phyloP scores from a whole-genome alignment of 2,797 vertebrate genomes.

The Danio albolineatus region DNA sequence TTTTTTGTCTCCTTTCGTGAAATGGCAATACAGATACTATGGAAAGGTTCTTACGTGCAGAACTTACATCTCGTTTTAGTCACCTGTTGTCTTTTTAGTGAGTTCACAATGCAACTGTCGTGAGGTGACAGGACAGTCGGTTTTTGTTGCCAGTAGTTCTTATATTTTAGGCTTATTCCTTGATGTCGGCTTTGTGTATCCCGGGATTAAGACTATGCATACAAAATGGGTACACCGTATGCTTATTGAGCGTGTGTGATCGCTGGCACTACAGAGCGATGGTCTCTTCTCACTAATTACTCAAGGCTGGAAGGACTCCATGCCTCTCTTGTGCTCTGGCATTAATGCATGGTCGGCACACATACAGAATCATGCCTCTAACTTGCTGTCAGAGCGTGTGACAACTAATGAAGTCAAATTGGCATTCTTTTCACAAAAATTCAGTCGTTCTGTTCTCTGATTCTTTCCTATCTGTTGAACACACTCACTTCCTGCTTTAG shows the following conservation, averaged over 20 bases:
- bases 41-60: too few relatives aligned
- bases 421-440: not conserved
- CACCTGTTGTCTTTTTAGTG: too few relatives aligned
- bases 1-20: too few relatives aligned
- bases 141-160: too few relatives aligned
- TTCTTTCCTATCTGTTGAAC: not conserved
- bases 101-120: too few relatives aligned
- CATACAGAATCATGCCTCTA: not conserved
- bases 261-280: slow-evolving; percentile 15
- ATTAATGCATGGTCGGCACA: not conserved
- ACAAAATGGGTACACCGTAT: too few relatives aligned
- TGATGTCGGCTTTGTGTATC: too few relatives aligned
- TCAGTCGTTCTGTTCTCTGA: not conserved
- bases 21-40: too few relatives aligned
- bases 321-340: not conserved
- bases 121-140: too few relatives aligned
- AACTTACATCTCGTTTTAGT: too few relatives aligned
- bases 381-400: slow-evolving; percentile 22
- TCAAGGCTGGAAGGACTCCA: not conserved
- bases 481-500: not conserved
- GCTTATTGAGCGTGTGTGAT: not conserved
- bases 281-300: slow-evolving; percentile 34
- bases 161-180: too few relatives aligned
- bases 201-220: too few relatives aligned
- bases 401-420: slow-evolving; percentile 42